A percentile compares a stretch with the other conserved stretches of the same genome.
phyloP scores from a whole-genome alignment of 2,888 invertebrate species.

The Autographa pulchrina region DNA sequence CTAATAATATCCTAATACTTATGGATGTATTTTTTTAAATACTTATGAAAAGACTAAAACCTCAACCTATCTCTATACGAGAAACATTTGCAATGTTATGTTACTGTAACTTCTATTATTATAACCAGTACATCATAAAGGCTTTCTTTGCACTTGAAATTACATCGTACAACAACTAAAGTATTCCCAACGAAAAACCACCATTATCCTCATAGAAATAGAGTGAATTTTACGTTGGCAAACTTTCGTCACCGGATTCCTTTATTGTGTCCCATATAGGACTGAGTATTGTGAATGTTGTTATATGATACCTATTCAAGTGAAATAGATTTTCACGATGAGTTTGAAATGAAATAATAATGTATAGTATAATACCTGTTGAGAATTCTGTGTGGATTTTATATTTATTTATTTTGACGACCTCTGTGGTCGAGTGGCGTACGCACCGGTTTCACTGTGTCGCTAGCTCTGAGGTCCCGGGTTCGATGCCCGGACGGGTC shows the following conservation, averaged over 20 bases:
- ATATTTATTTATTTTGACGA: too few species aligned
- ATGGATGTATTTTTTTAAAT: too few species aligned
- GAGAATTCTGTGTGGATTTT: not conserved
- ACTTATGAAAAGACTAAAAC: too few species aligned
- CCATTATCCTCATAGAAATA: not conserved
- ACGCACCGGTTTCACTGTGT: too few species aligned
- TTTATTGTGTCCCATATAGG: constrained; percentile 22
- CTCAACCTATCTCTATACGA: not conserved
- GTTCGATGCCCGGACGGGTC: too few species aligned
- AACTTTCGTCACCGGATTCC: constrained; percentile 25
- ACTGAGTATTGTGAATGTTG: constrained; percentile 29
- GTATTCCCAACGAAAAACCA: not conserved
- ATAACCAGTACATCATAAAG: constrained; percentile 3
- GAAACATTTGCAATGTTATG: not conserved
- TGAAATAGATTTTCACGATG: constrained; percentile 21
- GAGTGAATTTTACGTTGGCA: constrained; percentile 15
- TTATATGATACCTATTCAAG: constrained; percentile 21
- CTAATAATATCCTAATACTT: too few species aligned
- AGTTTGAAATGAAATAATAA: constrained; percentile 21
- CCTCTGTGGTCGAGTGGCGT: too few species aligned
- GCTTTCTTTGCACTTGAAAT: constrained; percentile 7
- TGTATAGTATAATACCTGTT: not conserved
- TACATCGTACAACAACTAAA: not conserved
- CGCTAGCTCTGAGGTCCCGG: too few species aligned
- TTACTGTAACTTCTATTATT: not conserved